Percentiles rank a stretch among this genome's conserved stretches.
phyloP scores from a whole-genome alignment of 2,797 vertebrate genomes.

The Gymnothorax javanicus region DNA sequence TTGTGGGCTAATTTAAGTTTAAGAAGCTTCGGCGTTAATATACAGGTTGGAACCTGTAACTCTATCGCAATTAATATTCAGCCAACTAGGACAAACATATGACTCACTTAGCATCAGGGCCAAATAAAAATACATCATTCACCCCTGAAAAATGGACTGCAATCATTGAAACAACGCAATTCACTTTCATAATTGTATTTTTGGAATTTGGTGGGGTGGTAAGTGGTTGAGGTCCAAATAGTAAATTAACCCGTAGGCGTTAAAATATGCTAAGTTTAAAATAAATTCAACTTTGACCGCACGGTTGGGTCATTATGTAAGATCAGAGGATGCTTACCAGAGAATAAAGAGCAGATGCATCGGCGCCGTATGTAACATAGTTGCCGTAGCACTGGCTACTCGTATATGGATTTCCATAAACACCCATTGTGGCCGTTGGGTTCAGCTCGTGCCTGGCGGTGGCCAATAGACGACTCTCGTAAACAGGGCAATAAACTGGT shows the following conservation, averaged over 20 bases:
- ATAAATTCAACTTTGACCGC: too few species aligned
- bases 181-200: background rate
- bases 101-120: constrained; percentile 17
- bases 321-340: constrained; percentile 71
- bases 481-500: constrained; percentile 82
- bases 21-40: background rate
- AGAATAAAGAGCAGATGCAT: constrained; percentile 85
- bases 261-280: background rate
- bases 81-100: background rate
- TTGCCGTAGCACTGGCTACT: constrained; percentile 83
- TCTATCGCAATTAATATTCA: constrained; percentile 25
- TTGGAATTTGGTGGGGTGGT: background rate
- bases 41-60: constrained; percentile 15
- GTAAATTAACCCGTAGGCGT: background rate
- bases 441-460: constrained; percentile 86
- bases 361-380: constrained; percentile 84
- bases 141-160: constrained; percentile 23
- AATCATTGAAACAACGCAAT: constrained; percentile 15
- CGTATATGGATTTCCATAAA: constrained; percentile 83
- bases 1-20: background rate
- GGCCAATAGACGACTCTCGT: constrained; percentile 84
- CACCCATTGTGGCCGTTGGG: constrained; percentile 80
- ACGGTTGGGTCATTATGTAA: too few species aligned
- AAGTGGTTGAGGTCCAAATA: background rate
- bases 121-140: constrained; percentile 13